A percentile compares a stretch with the other conserved stretches of the same genome.
These are phyloP conservation scores for Steinernema khuongi DNA, from an alignment of 1,140 invertebrate species.

Conservation along the genomic window DNA sequence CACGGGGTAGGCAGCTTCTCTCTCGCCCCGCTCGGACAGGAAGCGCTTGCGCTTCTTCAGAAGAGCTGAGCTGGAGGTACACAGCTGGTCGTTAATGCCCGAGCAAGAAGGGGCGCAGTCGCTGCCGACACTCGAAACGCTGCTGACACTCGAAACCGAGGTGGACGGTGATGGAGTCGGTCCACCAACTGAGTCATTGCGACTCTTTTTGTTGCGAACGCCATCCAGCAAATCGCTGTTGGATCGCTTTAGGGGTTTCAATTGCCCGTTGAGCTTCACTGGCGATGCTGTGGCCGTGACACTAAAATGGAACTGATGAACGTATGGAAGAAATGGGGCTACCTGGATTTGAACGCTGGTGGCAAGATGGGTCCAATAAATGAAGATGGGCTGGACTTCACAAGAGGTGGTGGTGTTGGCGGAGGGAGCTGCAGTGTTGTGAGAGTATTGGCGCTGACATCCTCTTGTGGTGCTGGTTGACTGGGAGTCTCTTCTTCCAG, in stretches of 20 bases:
- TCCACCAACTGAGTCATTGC: background rate
- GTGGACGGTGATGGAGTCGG: background rate
- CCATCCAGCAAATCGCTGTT: background rate
- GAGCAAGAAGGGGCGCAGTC: background rate
- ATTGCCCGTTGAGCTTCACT: background rate
- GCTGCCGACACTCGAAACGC: background rate
- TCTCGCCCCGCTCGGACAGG: conserved; percentile 31
- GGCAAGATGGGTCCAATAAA: background rate
- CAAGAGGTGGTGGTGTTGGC: background rate
- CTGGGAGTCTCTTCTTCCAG: background rate
- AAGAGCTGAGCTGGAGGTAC: background rate
- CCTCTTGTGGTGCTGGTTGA: background rate
- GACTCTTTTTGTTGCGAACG: background rate
- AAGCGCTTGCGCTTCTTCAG: conserved; percentile 25
- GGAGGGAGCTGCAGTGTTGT: background rate
- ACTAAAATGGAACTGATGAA: background rate
- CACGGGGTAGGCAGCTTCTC: conserved; percentile 27
- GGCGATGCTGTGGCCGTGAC: background rate
- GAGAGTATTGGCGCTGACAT: background rate
- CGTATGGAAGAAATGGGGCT: background rate
- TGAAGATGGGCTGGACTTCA: background rate
- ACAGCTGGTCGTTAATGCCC: background rate
- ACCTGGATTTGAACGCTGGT: background rate
- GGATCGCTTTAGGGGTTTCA: background rate
- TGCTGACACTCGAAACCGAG: background rate